Evolutionary conservation across 2,797 vertebrate species (phyloP).

Genomic region (Chaenodraco wilsoni): DNA sequence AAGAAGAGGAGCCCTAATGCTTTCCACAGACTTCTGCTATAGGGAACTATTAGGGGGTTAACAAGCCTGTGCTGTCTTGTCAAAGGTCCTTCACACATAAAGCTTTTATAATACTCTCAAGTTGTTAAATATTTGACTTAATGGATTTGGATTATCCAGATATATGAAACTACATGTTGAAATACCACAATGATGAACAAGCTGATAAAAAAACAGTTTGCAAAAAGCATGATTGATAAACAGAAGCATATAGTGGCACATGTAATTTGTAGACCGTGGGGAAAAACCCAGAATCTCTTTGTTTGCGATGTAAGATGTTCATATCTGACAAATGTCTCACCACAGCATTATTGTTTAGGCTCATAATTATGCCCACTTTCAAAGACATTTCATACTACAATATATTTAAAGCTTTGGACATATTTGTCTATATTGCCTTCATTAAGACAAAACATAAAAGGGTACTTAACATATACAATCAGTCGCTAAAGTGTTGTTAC

Average conservation of each 20-base stretch:
- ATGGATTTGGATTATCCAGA: slow-evolving; percentile 5
- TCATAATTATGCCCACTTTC: no score
- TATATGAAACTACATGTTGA: slow-evolving; percentile 31
- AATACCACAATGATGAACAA: slow-evolving; percentile 15
- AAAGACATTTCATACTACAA: no score
- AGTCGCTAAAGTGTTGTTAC: not conserved
- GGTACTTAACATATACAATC: not conserved
- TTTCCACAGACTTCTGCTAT: slow-evolving; percentile 72
- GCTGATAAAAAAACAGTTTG: not conserved
- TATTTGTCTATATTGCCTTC: not conserved
- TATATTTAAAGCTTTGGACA: not conserved
- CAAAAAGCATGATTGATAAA: no score
- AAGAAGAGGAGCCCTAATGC: slow-evolving; percentile 80
- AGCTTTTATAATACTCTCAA: slow-evolving; percentile 17
- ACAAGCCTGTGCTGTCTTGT: not conserved
- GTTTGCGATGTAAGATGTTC: not conserved
- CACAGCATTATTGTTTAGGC: not conserved
- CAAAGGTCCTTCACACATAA: not conserved
- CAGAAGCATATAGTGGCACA: no score
- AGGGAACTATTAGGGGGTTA: not conserved
- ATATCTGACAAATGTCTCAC: not conserved
- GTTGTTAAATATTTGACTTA: slow-evolving; percentile 15
- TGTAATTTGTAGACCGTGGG: not conserved
- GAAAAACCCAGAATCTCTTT: not conserved
- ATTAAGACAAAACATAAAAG: not conserved